phyloP scores from a whole-genome alignment of 2,113 vertebrate genomes.

The Anguilla rostrata region DNA sequence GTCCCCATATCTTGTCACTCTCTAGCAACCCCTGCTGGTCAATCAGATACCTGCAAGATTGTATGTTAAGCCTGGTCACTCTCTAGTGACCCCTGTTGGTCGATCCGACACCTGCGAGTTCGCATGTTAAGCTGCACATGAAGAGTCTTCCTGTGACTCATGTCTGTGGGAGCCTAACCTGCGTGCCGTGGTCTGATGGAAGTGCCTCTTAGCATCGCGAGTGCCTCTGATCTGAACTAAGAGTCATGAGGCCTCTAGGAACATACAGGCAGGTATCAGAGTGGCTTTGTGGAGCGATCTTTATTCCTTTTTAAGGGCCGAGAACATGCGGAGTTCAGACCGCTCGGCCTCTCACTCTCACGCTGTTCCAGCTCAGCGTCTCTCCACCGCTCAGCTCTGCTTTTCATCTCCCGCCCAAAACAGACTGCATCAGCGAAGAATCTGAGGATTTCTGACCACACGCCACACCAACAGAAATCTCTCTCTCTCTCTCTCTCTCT shows the following conservation, averaged over 20 bases:
- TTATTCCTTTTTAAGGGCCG: background rate
- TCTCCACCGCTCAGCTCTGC: background rate
- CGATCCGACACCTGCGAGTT: too few relatives aligned
- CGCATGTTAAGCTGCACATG: too few relatives aligned
- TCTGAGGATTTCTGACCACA: background rate
- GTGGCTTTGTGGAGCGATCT: background rate
- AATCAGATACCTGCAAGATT: too few relatives aligned
- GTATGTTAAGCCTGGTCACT: too few relatives aligned
- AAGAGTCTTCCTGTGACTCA: too few relatives aligned
- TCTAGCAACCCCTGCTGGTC: too few relatives aligned
- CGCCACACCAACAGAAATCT: background rate
- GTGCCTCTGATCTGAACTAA: too few relatives aligned
- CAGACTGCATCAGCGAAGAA: background rate
- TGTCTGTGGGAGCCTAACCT: too few relatives aligned
- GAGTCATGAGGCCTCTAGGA: background rate
- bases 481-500: background rate
- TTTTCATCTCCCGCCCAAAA: background rate
- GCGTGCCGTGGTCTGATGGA: too few relatives aligned
- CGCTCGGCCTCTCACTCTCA: background rate
- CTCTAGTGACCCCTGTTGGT: too few relatives aligned
- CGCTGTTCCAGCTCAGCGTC: background rate
- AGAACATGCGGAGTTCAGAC: background rate
- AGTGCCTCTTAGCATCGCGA: too few relatives aligned
- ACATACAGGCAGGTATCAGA: background rate
- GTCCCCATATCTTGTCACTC: too few relatives aligned